A percentile compares a stretch with the other conserved stretches of the same genome.
phyloP scores from a whole-genome alignment of 2,888 invertebrate genomes.

The Archips xylosteana region DNA sequence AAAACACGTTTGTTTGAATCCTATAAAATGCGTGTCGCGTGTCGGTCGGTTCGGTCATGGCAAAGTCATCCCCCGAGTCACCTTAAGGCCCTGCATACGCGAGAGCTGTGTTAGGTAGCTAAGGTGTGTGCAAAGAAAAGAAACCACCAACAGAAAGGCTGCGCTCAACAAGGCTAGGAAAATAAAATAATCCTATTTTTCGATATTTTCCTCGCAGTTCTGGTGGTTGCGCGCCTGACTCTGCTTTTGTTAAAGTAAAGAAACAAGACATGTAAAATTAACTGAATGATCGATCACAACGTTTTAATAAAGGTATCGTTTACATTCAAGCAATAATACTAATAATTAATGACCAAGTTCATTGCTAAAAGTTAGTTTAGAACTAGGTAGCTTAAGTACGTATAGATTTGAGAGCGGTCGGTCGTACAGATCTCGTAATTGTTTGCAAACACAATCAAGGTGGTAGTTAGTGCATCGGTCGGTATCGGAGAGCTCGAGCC shows the following conservation, averaged over 20 bases:
- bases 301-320: not conserved
- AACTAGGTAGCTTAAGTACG: not conserved
- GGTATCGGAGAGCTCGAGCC: conserved; percentile 49
- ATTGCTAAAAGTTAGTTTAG: not conserved
- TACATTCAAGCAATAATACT: not conserved
- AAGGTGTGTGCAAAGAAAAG: too few species aligned
- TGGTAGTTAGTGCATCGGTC: conserved; percentile 29
- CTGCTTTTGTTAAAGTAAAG: not conserved
- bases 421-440: not conserved
- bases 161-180: too few species aligned
- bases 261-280: not conserved
- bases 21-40: conserved; percentile 55
- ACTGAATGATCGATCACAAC: not conserved
- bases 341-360: not conserved
- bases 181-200: too few species aligned
- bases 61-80: not conserved
- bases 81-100: not conserved
- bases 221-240: too few species aligned
- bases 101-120: too few species aligned
- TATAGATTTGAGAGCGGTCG: conserved; percentile 6
- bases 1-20: conserved; percentile 50
- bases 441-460: conserved; percentile 34
- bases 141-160: too few species aligned
- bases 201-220: too few species aligned
- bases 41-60: conserved; percentile 45